A percentile compares a stretch with the other conserved stretches of the same genome.
Evolutionary conservation across 2,888 invertebrate genomes (phyloP).

Genomic region (Standfussiana lucernea): DNA sequence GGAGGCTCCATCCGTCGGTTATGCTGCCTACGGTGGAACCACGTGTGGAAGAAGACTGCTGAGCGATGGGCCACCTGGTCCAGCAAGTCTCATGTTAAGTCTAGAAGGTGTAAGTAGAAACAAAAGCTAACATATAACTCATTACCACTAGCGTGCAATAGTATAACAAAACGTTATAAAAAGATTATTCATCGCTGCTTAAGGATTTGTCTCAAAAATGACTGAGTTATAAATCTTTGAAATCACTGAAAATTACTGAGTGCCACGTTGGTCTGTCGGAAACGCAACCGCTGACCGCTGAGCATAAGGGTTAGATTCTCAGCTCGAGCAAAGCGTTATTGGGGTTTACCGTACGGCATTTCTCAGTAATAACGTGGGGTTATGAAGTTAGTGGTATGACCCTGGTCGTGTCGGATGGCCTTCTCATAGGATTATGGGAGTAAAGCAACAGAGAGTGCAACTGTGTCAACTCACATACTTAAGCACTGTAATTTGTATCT

Average conservation of each 20-base stretch:
- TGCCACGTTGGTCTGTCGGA: neutral
- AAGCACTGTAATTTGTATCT: neutral
- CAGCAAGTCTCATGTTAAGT: slow-evolving; percentile 69
- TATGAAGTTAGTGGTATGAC: neutral
- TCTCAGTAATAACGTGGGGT: neutral
- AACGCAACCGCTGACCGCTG: neutral
- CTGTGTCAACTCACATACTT: neutral
- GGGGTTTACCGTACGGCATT: neutral
- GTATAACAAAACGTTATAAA: neutral
- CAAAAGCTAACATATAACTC: neutral
- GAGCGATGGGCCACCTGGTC: slow-evolving; percentile 76
- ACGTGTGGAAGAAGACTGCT: slow-evolving; percentile 80
- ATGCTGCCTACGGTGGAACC: slow-evolving; percentile 75
- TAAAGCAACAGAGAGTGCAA: neutral
- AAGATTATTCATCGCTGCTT: neutral
- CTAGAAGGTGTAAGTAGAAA: slow-evolving; percentile 73
- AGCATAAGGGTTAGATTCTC: neutral
- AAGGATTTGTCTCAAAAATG: neutral
- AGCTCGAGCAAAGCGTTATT: neutral
- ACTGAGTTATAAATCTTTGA: no score
- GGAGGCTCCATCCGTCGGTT: slow-evolving; percentile 72
- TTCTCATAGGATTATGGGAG: neutral
- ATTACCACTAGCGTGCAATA: no score
- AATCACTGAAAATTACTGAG: no score
- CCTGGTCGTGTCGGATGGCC: neutral